Evolutionary conservation across 2,888 invertebrate species (phyloP), one percentile per base, ranked within the genome.

Genomic region (Tiliacea aurago): DNA sequence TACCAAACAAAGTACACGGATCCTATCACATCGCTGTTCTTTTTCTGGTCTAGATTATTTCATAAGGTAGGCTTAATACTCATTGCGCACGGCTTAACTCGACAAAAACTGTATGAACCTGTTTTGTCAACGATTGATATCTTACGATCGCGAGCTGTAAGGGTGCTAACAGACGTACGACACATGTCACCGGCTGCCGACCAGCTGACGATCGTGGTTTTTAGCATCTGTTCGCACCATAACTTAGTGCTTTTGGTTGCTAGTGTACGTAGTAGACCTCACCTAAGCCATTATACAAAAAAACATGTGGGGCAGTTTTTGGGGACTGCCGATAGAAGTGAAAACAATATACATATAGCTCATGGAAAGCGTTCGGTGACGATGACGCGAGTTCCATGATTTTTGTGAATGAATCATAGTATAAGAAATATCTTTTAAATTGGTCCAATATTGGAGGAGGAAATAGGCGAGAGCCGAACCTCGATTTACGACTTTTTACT

Each of bases 131-230:
- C 18, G 61, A 66, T 81, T 68, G 43, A 64, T 66, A 70, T 70
- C 79, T 65, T 33, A 68, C 45, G 43, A 56, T 61, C 55, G 23
- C 2, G 37, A 37, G 59, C 59, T 55, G 37, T 75, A 81, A 77
- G 81, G 76, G 81, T 59, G 76, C 59, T 47, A 75, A 75, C 59
- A 61, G 49, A 81, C 41, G n/a, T 81, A 37, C 28, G 45, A 81
- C 65, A 56, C 37, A 55, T 65, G 76, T 61, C 76, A 80, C 58
- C 43, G 33, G n/a, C 43, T 13, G 23, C 28, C 20, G 15, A 51
- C 3, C 58, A 53, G 58, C 7, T 63, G 73, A 63, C 73, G 9
- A 13, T 47, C 11, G n/a, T 11, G 10, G 10, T 37, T 51, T 43
- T 20, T 74, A 69, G 23, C 33, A 23, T 47, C 53, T 55, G 18